A percentile compares a stretch with the other conserved stretches of the same genome.
Evolutionary conservation across 2,888 invertebrate species (phyloP).

Genomic region (Cataglyphis cursor): DNA sequence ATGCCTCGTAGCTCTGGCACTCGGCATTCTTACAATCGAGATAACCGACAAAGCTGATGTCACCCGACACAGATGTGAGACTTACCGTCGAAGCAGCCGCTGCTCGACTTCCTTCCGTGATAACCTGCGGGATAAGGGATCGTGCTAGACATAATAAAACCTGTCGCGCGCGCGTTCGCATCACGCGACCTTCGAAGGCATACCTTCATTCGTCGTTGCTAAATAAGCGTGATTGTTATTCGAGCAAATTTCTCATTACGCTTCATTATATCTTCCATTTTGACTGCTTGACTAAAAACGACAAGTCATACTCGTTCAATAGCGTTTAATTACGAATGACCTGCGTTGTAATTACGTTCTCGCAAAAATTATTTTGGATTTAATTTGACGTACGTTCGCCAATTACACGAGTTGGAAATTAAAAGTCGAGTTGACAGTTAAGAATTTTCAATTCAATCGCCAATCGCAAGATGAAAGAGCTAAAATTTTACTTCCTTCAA

Average conservation of each 20-base stretch:
- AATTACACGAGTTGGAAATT: background rate
- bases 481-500: background rate
- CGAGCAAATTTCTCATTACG: conserved; percentile 13
- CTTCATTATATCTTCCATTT: background rate
- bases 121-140: conserved; percentile 2
- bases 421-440: background rate
- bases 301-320: background rate
- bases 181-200: background rate
- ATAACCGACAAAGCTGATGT: conserved; percentile 42
- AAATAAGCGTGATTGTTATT: background rate
- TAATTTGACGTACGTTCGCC: background rate
- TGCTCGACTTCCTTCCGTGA: conserved; percentile 15
- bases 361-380: background rate
- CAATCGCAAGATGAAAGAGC: background rate
- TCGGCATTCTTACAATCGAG: conserved; percentile 38
- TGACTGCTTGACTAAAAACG: background rate
- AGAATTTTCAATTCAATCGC: background rate
- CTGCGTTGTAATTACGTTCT: background rate
- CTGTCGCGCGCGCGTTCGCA: conserved; percentile 1
- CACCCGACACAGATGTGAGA: conserved; percentile 13
- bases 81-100: conserved; percentile 2
- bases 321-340: conserved; percentile 3
- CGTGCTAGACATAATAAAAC: conserved; percentile 32
- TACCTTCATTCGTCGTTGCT: background rate
- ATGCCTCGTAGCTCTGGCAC: conserved; percentile 41